phyloP scores from a whole-genome alignment of 2,888 invertebrate species.

The Hoplodrina ambigua region DNA sequence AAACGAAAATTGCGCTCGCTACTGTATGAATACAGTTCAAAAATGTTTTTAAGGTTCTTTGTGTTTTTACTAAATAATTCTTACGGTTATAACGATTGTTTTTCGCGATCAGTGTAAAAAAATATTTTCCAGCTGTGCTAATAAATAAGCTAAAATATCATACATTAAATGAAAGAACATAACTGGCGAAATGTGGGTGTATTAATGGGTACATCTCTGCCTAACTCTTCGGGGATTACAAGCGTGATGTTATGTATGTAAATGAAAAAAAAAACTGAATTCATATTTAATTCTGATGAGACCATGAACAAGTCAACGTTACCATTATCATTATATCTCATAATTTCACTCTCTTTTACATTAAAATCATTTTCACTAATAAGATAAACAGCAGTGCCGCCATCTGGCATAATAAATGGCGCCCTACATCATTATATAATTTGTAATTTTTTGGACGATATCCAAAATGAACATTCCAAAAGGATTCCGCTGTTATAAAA shows the following conservation, averaged over 20 bases:
- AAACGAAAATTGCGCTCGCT: no score
- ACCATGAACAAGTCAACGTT: background rate
- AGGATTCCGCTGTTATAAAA: conserved; percentile 34
- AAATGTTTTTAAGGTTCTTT: no score
- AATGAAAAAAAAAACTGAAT: no score
- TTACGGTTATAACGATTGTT: no score
- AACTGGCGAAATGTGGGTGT: no score
- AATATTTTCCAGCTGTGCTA: background rate
- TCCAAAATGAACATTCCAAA: conserved; percentile 51
- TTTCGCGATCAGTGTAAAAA: no score
- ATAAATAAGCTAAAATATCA: background rate
- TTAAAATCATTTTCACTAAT: conserved; percentile 13
- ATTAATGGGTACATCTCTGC: no score
- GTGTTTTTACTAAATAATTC: no score
- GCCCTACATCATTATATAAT: conserved; percentile 44
- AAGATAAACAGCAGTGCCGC: conserved; percentile 29
- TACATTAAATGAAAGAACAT: background rate
- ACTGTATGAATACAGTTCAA: no score
- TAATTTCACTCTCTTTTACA: conserved; percentile 1
- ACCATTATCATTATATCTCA: background rate
- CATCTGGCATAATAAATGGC: conserved; percentile 38
- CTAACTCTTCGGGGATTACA: no score
- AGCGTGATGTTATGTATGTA: no score
- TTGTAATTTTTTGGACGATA: conserved; percentile 58
- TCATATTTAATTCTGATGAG: background rate